A percentile compares a stretch with the other conserved stretches of the same genome.
phyloP scores from a whole-genome alignment of 2,113 vertebrate genomes.

The Lutjanus erythropterus region DNA sequence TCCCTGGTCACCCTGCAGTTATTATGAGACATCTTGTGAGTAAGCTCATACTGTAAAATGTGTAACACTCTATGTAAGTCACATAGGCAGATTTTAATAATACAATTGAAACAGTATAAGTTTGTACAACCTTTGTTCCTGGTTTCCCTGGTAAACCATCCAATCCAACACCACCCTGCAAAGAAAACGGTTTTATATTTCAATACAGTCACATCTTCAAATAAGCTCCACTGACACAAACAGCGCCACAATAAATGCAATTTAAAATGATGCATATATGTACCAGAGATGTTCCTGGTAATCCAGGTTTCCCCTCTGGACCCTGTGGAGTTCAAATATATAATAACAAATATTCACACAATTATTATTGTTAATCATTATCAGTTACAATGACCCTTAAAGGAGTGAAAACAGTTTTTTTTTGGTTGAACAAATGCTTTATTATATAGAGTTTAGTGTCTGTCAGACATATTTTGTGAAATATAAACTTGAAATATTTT shows the following conservation, averaged over 20 bases:
- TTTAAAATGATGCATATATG: neutral
- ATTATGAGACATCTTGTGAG: constrained; percentile 13
- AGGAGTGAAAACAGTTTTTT: no score
- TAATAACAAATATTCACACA: no score
- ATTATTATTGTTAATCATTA: no score
- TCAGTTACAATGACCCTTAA: no score
- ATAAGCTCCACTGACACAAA: neutral
- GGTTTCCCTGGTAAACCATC: constrained; percentile 74
- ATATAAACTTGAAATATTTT: no score
- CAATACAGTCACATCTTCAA: neutral
- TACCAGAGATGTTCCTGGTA: constrained; percentile 80
- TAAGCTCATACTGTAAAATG: neutral
- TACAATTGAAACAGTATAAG: neutral
- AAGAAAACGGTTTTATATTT: neutral
- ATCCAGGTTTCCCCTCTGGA: constrained; percentile 84
- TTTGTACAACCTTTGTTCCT: constrained; percentile 80
- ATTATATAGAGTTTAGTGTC: no score
- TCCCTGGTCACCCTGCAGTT: constrained; percentile 83
- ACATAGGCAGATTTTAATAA: neutral
- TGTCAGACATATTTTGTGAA: no score
- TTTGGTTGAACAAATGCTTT: no score
- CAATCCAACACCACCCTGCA: constrained; percentile 75
- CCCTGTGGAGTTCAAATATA: no score
- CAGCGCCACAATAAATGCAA: neutral
- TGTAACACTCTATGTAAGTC: neutral